A percentile compares a stretch with the other conserved stretches of the same genome.
Conservation (phyloP, 1,140 invertebrate genomes). For the Bombus cullumanus region DNA sequence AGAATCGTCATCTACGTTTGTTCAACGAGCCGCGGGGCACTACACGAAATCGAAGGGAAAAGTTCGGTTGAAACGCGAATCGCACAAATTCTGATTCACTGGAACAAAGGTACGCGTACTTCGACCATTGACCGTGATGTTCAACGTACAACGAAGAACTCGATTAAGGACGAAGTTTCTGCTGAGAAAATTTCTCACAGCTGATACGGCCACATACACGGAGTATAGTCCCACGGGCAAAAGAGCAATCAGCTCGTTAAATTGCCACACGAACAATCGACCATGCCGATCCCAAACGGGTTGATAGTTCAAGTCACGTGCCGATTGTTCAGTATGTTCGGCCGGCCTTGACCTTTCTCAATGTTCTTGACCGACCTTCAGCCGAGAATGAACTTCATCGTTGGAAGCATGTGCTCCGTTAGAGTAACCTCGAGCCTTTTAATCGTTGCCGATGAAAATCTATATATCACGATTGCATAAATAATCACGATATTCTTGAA, state of each 20-base stretch:
- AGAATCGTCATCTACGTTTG: background rate
- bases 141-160: background rate
- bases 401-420: background rate
- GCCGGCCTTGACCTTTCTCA: constrained; percentile 51
- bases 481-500: no score
- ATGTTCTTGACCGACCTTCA: constrained; percentile 23
- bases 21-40: no score
- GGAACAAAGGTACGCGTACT: background rate
- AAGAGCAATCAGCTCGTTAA: constrained; percentile 38
- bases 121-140: background rate
- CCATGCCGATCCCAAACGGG: background rate
- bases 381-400: background rate
- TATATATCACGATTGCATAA: no score
- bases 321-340: constrained; percentile 16
- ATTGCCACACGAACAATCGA: constrained; percentile 10
- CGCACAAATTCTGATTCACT: background rate
- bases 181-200: constrained; percentile 15
- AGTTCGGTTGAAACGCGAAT: no score
- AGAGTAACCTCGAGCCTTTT: background rate
- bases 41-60: no score
- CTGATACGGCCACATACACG: background rate
- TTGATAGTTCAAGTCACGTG: constrained; percentile 19
- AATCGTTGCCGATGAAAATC: no score
- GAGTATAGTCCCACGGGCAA: background rate
- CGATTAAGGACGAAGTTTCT: constrained; percentile 10